Conservation (phyloP, 2,888 invertebrate genomes). For the Bombylius major region DNA sequence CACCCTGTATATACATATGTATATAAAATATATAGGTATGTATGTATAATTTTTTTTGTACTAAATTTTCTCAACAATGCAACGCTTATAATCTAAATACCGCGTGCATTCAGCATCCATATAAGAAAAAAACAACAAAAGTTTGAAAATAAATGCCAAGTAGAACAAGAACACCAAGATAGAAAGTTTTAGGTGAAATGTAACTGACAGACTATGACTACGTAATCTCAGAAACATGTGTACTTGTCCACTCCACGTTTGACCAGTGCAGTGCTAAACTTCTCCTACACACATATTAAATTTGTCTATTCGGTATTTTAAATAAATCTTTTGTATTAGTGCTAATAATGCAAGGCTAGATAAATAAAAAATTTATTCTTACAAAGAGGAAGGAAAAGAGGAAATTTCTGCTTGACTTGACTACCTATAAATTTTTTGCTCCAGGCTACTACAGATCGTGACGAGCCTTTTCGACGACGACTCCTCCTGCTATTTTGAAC, state of each 20-base stretch:
- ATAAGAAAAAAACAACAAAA: too few relatives aligned
- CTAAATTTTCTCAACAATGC: too few relatives aligned
- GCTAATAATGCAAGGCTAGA: too few relatives aligned
- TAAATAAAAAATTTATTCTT: neutral
- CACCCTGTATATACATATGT: too few relatives aligned
- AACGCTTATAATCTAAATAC: too few relatives aligned
- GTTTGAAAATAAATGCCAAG: neutral
- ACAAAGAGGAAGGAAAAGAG: neutral
- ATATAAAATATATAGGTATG: too few relatives aligned
- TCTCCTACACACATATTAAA: too few relatives aligned
- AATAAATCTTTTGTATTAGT: neutral
- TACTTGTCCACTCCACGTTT: constrained; percentile 10
- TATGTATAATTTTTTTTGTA: too few relatives aligned
- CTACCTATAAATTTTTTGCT: constrained; percentile 1
- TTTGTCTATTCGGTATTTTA: too few relatives aligned
- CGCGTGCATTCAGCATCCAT: too few relatives aligned
- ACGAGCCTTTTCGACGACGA: neutral
- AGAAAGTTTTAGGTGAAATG: constrained; percentile 10
- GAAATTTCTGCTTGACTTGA: neutral
- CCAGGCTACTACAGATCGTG: constrained; percentile 6
- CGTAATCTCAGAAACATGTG: constrained; percentile 11
- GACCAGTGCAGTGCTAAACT: constrained; percentile 4
- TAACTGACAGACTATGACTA: constrained; percentile 11
- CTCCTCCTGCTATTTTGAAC: constrained; percentile 1
- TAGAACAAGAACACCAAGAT: constrained; percentile 2